phyloP scores from a whole-genome alignment of 2,888 invertebrate genomes.

The Apeira syringaria region DNA sequence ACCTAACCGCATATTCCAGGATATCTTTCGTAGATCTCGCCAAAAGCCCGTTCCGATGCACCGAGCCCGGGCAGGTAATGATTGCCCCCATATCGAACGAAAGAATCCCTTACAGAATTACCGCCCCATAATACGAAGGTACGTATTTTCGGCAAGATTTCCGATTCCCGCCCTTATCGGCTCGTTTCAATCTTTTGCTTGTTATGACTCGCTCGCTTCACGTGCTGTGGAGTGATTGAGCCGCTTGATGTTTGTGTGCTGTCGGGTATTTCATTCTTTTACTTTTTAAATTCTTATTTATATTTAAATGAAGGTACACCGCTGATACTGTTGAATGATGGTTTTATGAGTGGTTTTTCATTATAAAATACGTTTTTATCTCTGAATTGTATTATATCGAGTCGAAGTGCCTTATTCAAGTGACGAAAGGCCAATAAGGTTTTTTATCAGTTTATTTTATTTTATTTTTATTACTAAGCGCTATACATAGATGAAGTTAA shows the following conservation, averaged over 20 bases:
- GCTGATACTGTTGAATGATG: conserved; percentile 36
- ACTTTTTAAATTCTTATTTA: conserved; percentile 51
- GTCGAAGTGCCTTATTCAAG: too few species aligned
- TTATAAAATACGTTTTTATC: too few species aligned
- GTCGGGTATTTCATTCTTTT: conserved; percentile 48
- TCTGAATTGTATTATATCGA: too few species aligned
- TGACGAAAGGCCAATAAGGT: too few species aligned
- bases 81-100: conserved; percentile 75
- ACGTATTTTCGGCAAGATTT: conserved; percentile 79
- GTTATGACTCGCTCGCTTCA: conserved; percentile 70
- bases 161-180: conserved; percentile 71
- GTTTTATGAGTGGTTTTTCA: too few species aligned
- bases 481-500: too few species aligned
- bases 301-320: conserved; percentile 52
- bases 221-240: conserved; percentile 63
- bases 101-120: conserved; percentile 78
- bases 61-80: conserved; percentile 61
- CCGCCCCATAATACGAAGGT: conserved; percentile 72
- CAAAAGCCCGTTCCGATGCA: conserved; percentile 61
- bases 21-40: conserved; percentile 70
- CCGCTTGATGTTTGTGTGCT: conserved; percentile 56
- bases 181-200: conserved; percentile 78
- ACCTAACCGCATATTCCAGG: conserved; percentile 58
- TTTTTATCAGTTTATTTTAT: too few species aligned
- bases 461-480: too few species aligned